Base-by-base conservation (phyloP, 2,113 vertebrate species). In the Taxidea taxus region DNA sequence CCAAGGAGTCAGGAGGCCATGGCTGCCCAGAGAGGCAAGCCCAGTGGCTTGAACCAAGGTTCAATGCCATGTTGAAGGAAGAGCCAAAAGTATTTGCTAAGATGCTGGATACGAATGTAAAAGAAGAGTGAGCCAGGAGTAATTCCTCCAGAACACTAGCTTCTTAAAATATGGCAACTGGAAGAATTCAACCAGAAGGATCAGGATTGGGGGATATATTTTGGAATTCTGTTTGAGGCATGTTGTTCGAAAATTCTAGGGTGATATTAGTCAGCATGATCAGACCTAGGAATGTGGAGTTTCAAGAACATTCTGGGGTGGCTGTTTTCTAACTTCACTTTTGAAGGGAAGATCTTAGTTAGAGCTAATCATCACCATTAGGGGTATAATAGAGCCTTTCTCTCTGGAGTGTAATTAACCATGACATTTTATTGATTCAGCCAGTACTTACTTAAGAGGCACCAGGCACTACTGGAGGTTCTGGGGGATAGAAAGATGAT, bases 321-420 rank as follows among this genome's bases (percentile, higher is more conserved):
- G 34, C 42, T 75, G 11, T 56, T 93, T 98, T 97, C 34, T 77
- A 74, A 70, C 37, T 90, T 87, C 18, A 42, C 56, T 75, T 96
- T 95, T 56, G 74, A 96, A 94, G 29, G 44, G 49, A 87, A 84
- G 44, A 84, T 39, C 8, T 87, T 95, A 42, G 66, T 87, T 95
- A 42, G 66, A 94, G 60, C 47, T 66, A 18, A 13, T 88, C 39
- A 27, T 60, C 56, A 66, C 58, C 47, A 42, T 54, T 80, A 34
- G 47, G 51, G 4, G 51, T 70, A 20, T 31, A 62, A 89, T 39
- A 72, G 91, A 95, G 42, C 29, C 72, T 92, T 96, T 92, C 60
- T 83, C n/a, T n/a, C 27, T 51, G 20, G 34, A 37, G 11, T 90
- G 18, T 56, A 58, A 15, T 23, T 80, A 60, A 75, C 34, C 84